phyloP scores from a whole-genome alignment of 2,888 invertebrate species.

The Hyles lineata region DNA sequence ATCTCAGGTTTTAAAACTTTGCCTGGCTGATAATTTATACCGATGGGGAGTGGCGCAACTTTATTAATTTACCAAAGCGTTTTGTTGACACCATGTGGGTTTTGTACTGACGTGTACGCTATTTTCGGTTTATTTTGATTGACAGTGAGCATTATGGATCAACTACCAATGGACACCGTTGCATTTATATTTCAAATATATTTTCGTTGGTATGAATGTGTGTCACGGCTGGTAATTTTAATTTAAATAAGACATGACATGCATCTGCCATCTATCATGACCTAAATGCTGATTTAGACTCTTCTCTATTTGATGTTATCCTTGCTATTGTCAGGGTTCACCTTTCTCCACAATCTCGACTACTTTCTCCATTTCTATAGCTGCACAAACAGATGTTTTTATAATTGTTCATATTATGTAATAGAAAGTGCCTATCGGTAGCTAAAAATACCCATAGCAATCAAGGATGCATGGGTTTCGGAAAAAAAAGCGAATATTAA shows the following conservation, averaged over 20 bases:
- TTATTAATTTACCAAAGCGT: slow-evolving; percentile 21
- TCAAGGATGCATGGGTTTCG: too few relatives aligned
- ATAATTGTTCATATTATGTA: too few relatives aligned
- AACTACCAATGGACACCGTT: slow-evolving; percentile 46
- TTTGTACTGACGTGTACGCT: slow-evolving; percentile 47
- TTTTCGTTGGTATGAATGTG: not conserved
- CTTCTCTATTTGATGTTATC: not conserved
- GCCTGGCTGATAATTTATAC: not conserved
- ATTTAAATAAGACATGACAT: not conserved
- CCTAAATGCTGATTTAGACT: not conserved
- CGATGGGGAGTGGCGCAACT: slow-evolving; percentile 1
- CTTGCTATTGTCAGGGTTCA: too few relatives aligned
- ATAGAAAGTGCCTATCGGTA: too few relatives aligned
- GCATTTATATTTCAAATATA: slow-evolving; percentile 31
- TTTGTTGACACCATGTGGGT: slow-evolving; percentile 2
- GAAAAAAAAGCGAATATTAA: too few relatives aligned
- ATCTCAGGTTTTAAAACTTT: slow-evolving; percentile 1
- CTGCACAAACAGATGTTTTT: too few relatives aligned
- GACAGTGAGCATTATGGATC: slow-evolving; percentile 56
- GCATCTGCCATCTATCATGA: too few relatives aligned
- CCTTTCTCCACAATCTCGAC: too few relatives aligned
- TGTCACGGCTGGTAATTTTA: not conserved
- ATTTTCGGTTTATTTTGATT: slow-evolving; percentile 64
- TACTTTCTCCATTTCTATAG: too few relatives aligned
- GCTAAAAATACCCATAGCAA: too few relatives aligned